Evolutionary conservation across 2,797 vertebrate genomes (phyloP), one percentile per base, ranked within the genome.

Genomic region (Sebastes minor): DNA sequence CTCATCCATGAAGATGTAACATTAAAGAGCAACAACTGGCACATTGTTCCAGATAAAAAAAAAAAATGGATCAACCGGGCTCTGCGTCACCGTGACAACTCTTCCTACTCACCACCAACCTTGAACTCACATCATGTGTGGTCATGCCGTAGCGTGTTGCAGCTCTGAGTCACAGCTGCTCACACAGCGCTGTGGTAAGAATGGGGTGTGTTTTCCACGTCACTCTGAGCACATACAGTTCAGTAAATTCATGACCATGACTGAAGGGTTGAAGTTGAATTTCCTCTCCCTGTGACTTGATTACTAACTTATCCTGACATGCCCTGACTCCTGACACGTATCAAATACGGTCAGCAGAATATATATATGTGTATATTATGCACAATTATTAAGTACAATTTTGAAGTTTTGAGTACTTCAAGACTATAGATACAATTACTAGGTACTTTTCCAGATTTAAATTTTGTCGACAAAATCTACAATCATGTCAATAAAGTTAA

Each of bases 121-220:
- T 87, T 78, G 57, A 56, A 62, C 12, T 65, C 46, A 64, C 25
- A 62, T 78, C 30, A 22, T 64, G 71, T 68, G 74, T 32, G 70
- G 59, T 86, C 87, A 59, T 78, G 90, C 13, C 5, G 2, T 13
- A 20, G 74, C 82, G 73, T 69, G 82, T 81, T 38, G 4, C 30
- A 64, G 49, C 60, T 25, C 20, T 91, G 92, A 91, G 32, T 90
- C 91, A 92, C 32, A 1, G 8, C 14, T 1, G 35, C 68, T 73
- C 8, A 20, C 20, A 8, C 13, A 66, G 2, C 32, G 5, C 11
- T 81, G 63, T 68, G 69, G 64, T 65, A 16, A 63, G n/a, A 77
- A 8, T 2, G 2, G 71, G 75, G 70, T 60, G 80, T 68, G 83
- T 65, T 65, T 61, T 49, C 3, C 6, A 61, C 52, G 32, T 91